Evolutionary conservation across 2,888 invertebrate genomes (phyloP), one percentile per base, ranked within the genome.

Genomic region (Drosophila nigricruria): DNA sequence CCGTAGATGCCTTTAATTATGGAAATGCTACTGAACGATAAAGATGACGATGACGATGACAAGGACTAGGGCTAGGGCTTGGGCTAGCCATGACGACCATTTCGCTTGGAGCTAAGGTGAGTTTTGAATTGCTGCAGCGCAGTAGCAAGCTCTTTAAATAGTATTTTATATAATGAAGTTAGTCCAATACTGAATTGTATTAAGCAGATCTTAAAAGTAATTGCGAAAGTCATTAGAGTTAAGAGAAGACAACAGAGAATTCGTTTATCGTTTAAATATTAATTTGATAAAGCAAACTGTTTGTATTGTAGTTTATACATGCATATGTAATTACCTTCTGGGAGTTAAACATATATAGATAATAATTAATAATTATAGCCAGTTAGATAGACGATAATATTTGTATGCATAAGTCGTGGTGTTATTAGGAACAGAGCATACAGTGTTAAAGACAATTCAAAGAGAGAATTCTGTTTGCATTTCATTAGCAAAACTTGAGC

Each of bases 1-100:
- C 58, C 82, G 68, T 53, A 49, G 66, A 58, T 71, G 61, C 64
- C 90, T 82, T 90, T 88, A 90, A 84, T 90, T 88, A 89, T 74
- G 84, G 72, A 83, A 88, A 82, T 75, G 65, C 63, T 52, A 32
- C 45, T 50, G 57, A 63, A 12, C 53, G 68, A 58, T 61, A 63
- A 61, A 52, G 70, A 58, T 52, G 70, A 59, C 53, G 71, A 54
- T 27, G 53, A 18, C 30, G 18, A 10, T 27, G 47, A 38, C 43
- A 52, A 52, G 20, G 25, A 60, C 52, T 25, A 27, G 36, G 3
- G 30, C 30, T 16, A 10, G 3, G 14, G 14, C 45, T 25, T 6
- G 43, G 23, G 4, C n/a, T 30, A 12, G 23, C 32, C 14, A 56
- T 56, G 50, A 43, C 8, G 40, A 59, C 36, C 27, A 36, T 34